Evolutionary conservation across 2,113 vertebrate species (phyloP).

Genomic region (Scytalopus superciliaris): DNA sequence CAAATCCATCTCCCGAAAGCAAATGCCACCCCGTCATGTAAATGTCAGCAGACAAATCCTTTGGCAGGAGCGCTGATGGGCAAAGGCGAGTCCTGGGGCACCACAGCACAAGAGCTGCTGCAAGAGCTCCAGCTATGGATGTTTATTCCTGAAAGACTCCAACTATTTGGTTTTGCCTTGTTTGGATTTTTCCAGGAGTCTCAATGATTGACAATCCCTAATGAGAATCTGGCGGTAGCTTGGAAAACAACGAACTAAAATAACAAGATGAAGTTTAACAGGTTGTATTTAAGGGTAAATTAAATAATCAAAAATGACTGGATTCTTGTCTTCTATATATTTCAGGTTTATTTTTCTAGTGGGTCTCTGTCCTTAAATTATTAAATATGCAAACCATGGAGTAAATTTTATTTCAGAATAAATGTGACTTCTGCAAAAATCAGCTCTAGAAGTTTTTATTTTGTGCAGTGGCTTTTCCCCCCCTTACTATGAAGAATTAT

Average conservation of each 20-base stretch:
- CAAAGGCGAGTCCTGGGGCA: not conserved
- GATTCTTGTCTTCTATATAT: not conserved
- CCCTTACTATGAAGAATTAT: not conserved
- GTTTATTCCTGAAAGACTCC: not conserved
- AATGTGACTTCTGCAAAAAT: not conserved
- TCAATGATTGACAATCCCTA: not conserved
- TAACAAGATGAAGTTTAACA: not conserved
- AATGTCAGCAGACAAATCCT: slow-evolving; percentile 29
- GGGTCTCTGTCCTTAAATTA: not conserved
- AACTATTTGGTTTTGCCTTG: not conserved
- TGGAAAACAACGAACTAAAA: not conserved
- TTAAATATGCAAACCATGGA: not conserved
- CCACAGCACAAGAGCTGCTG: not conserved
- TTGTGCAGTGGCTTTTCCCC: not conserved
- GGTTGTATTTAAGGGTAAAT: not conserved
- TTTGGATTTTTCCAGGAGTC: not conserved
- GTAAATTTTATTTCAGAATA: not conserved
- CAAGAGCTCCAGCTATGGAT: not conserved
- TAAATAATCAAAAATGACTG: not conserved
- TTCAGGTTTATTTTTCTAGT: not conserved
- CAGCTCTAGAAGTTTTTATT: not conserved
- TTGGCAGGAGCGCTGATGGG: not conserved
- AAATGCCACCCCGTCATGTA: not conserved
- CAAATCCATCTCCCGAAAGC: not conserved
- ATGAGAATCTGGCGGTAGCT: not conserved